Evolutionary conservation across 1,140 invertebrate genomes (phyloP), one percentile per base, ranked within the genome.

Genomic region (Halesus radiatus): DNA sequence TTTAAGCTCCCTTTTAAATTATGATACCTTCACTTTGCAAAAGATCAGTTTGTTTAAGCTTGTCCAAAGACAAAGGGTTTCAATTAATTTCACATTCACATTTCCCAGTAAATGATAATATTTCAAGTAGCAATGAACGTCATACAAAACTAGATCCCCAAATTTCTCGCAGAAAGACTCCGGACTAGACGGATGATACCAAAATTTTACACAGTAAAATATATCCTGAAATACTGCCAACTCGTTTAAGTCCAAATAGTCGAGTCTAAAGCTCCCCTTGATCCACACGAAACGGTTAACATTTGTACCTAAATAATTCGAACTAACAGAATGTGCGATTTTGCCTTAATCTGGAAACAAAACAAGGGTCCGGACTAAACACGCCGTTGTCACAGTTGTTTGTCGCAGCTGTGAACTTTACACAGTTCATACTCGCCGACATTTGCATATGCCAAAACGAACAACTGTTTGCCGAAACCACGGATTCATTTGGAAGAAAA

Each of bases 221-320:
- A 56, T 26, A 74, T 74, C 54, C 70, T 29, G 70, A 74, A 74
- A 56, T 70, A 70, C 66, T 70, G 66, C 66, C 70, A 26, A 56
- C 53, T 56, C 50, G 70, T 74, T 56, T 56, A 58, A 76, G 74
- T 76, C 45, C 54, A 75, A 56, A 73, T 62, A 73, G 68, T 74
- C 56, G 22, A 54, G 70, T 53, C 50, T 74, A 54, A 80, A 77
- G 75, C 74, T 50, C 77, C 76, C 45, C 76, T 76, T 60, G 74
- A 76, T 77, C 60, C 54, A 72, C 64, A 80, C 54, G 66, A 32
- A 80, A 68, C 60, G 74, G 79, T 76, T 76, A 66, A 76, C 79
- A 76, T 82, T 70, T 76, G 76, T 73, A 75, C 70, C 72, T 83
- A 80, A 83, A 83, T 83, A 83, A 83, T 80, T 83, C 81, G 80